These are phyloP conservation scores for Rhinoraja longicauda DNA, from an alignment of 2,797 vertebrate genomes.

Conservation along the genomic window DNA sequence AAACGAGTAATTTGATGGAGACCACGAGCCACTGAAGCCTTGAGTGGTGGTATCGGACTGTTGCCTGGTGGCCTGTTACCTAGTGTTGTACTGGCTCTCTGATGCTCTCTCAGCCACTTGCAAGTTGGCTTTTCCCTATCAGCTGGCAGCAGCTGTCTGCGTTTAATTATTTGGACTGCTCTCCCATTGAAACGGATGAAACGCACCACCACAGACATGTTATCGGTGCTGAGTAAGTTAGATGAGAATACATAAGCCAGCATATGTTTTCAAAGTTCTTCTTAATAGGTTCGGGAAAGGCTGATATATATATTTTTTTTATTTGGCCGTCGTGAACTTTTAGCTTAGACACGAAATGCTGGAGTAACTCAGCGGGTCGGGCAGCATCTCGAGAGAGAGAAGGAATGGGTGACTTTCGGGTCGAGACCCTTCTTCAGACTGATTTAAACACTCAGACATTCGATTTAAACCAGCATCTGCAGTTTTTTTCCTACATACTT, in stretches of 20 bases:
- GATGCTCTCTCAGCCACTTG: neutral
- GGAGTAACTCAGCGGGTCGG: too few species aligned
- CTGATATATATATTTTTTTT: neutral
- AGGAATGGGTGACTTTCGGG: too few species aligned
- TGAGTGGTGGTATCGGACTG: neutral
- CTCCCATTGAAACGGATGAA: neutral
- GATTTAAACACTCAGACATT: too few species aligned
- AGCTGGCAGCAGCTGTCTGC: neutral
- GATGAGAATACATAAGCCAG: neutral
- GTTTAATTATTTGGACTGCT: constrained; percentile 4
- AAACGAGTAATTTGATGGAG: neutral
- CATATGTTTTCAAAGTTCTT: neutral
- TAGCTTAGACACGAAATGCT: too few species aligned
- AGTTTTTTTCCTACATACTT: too few species aligned
- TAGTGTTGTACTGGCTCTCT: neutral
- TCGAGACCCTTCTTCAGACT: too few species aligned
- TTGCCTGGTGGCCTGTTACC: too few species aligned
- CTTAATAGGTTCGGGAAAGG: neutral
- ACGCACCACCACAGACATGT: neutral
- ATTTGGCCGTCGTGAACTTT: neutral
- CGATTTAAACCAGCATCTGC: too few species aligned
- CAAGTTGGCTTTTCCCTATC: neutral
- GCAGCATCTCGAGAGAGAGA: too few species aligned
- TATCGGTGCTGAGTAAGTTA: neutral
- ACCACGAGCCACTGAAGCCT: neutral